These are phyloP conservation scores for Rhodeus uyekii DNA, from an alignment of 2,797 vertebrate species.

Conservation along the genomic window DNA sequence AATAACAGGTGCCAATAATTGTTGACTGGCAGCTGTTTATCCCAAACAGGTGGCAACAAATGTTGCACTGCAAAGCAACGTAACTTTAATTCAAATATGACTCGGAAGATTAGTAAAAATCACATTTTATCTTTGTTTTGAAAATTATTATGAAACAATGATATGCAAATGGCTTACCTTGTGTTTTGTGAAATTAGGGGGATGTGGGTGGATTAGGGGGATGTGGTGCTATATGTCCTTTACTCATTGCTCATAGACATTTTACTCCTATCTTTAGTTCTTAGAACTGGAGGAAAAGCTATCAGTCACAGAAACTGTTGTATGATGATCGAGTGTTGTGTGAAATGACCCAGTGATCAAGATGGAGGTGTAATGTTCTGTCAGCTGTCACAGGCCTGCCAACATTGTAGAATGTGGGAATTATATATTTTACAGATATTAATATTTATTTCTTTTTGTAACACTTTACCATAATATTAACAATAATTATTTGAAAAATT, in stretches of 20 bases:
- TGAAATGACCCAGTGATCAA: slow-evolving; percentile 3
- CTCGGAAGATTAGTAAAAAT: neutral
- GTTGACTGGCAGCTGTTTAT: neutral
- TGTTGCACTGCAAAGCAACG: neutral
- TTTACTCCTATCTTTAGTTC: neutral
- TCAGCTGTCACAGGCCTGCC: neutral
- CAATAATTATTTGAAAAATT: no score
- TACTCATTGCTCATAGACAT: neutral
- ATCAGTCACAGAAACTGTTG: neutral
- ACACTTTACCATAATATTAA: neutral
- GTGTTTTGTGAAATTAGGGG: neutral
- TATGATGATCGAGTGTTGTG: neutral
- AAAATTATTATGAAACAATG: neutral
- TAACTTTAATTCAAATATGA: neutral
- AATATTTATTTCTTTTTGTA: neutral
- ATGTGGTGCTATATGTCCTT: neutral
- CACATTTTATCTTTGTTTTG: neutral
- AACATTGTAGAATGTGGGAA: neutral
- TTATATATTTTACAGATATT: neutral
- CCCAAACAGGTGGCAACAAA: neutral
- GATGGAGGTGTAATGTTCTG: neutral
- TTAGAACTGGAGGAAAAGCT: neutral
- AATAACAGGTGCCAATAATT: neutral
- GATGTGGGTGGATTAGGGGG: no score
- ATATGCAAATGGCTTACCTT: neutral